Base-by-base conservation (phyloP, 2,888 invertebrate species). In the Erpobdella octoculata region DNA sequence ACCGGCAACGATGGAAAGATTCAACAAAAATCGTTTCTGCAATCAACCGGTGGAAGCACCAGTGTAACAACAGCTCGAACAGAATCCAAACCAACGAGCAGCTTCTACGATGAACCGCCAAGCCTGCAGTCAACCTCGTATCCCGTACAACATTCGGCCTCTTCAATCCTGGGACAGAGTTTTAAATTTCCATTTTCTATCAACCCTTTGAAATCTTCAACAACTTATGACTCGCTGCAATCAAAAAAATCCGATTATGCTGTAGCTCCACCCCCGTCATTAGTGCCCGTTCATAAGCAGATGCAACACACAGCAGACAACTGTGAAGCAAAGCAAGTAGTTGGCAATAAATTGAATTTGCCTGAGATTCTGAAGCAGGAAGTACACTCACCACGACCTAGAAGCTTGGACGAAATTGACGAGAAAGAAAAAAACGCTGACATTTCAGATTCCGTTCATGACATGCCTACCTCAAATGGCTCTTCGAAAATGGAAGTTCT, bases 101-200 rank as follows among this genome's bases (percentile, higher is more conserved):
- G 28, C 28, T 53, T 25, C 53, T 53, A 25, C 8, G 53, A 53
- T 8, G 53, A 53, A 28, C 53, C 53, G 28, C 53, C 21, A 53
- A 53, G 21, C 21, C 21, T 28, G 21, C 28, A 25, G 21, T 53
- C 53, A 21, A 53, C 28, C 53, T 28, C 21, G 53, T 25, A 28
- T 53, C 53, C 53, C 53, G 28, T 28, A 53, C 21, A 53, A 25
- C 28, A 21, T 53, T 53, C n/a, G n/a, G n/a, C n/a, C n/a, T n/a
- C n/a, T n/a, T n/a, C n/a, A n/a, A n/a, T n/a, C n/a, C n/a, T 53
- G 21, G 53, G 53, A 6, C 53, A 53, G 2, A 53, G 53, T 53
- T 53, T 53, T 28, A 53, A 53, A 53, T 53, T 53, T 9, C 53
- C 53, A 21, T 53, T n/a, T n/a, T n/a, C n/a, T n/a, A n/a, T 53